These are phyloP conservation scores for Phaetusa simplex DNA, from an alignment of 2,113 vertebrate species.

Conservation along the genomic window DNA sequence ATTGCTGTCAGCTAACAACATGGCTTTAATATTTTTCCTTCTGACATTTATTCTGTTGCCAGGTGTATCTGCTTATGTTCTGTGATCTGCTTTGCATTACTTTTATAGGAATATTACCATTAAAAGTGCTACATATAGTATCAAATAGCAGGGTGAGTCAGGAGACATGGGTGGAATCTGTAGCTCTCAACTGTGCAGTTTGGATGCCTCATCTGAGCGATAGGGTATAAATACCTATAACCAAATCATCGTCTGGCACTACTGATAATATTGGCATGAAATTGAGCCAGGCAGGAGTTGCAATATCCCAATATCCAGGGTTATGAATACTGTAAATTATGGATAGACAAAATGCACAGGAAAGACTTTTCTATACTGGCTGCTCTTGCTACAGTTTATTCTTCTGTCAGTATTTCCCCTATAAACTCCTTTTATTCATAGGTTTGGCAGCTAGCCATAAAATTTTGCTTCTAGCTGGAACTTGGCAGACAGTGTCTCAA, in stretches of 20 bases:
- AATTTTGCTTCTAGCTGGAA: constrained; percentile 39
- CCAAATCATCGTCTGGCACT: not conserved
- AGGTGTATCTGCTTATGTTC: constrained; percentile 65
- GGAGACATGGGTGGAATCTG: not conserved
- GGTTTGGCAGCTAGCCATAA: constrained; percentile 1
- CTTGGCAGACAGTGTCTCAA: constrained; percentile 42
- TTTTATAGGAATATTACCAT: constrained; percentile 56
- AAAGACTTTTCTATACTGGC: constrained; percentile 20
- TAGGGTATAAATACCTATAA: not conserved
- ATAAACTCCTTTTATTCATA: constrained; percentile 29
- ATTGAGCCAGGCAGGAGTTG: not conserved
- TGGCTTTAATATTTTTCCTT: constrained; percentile 68
- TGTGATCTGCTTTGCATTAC: constrained; percentile 58
- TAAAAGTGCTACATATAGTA: constrained; percentile 25
- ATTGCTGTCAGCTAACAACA: constrained; percentile 44
- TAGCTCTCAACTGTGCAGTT: not conserved
- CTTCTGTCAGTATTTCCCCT: constrained; percentile 43
- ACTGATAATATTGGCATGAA: not conserved
- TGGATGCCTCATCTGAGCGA: not conserved
- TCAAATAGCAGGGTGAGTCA: constrained; percentile 45
- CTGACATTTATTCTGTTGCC: constrained; percentile 67
- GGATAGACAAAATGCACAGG: constrained; percentile 17
- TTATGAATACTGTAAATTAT: not conserved
- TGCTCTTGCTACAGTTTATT: constrained; percentile 26
- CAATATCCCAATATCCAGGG: not conserved